Evolutionary conservation across 2,113 vertebrate genomes (phyloP), one percentile per base, ranked within the genome.

Genomic region (Thalassoma bifasciatum): DNA sequence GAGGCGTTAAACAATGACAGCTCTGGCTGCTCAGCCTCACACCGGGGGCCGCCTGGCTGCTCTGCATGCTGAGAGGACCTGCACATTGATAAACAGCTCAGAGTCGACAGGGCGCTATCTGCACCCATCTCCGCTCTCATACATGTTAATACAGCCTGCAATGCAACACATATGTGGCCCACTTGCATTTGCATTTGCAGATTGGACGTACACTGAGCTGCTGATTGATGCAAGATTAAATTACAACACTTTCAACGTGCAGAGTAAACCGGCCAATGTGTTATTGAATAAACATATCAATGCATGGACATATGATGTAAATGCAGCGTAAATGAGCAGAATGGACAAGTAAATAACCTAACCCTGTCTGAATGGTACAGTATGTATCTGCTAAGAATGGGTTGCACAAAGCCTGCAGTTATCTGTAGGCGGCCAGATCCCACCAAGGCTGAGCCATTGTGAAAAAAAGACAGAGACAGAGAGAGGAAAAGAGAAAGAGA

Each of bases 1-100:
- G 84, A 91, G 91, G 90, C 87, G 76, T 93, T 91, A 94, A 94
- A 94, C 93, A 94, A 90, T 89, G 90, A 90, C 84, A 85, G 88
- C 87, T 87, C 84, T 88, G 92, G 83, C 88, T 89, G 89, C 89
- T 91, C 88, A 80, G 90, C 73, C 88, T 87, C 82, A 81, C 86
- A 75, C 79, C 75, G 86, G 86, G 90, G 86, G 71, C 78, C 74
- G 86, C 84, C 75, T 73, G 76, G 85, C 89, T 87, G 87, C 86
- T 91, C 83, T 81, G 90, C 88, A 91, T 91, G 89, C 86, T 50
- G 90, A 86, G 86, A 84, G 63, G 83, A 81, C 17, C 75, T 0
- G 61, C 83, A 66, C 76, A 58, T 66, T 89, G 86, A 90, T 87
- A 89, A 90, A 89, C 85, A 90, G 83, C 81, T 82, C 81, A 3